These are phyloP conservation scores for Ptychoptera albimana DNA, from an alignment of 2,888 invertebrate species.

Conservation along the genomic window DNA sequence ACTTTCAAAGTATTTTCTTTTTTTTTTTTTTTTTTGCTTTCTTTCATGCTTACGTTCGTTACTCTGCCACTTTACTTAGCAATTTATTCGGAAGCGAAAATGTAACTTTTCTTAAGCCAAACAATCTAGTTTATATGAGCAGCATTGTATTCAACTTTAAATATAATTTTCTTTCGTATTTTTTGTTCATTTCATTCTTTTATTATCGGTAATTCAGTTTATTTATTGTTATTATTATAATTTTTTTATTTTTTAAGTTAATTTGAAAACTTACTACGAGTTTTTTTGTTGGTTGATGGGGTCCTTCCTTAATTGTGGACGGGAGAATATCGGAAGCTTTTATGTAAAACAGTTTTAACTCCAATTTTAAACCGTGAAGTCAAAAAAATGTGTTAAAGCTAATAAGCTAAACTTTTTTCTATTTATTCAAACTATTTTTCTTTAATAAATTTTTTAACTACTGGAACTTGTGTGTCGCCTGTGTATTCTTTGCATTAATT, in stretches of 20 bases:
- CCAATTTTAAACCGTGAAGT: conserved; percentile 15
- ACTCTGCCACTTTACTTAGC: too few species aligned
- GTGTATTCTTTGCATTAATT: too few species aligned
- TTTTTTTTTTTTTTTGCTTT: too few species aligned
- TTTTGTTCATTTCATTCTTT: neutral
- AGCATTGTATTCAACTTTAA: neutral
- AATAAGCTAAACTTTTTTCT: neutral
- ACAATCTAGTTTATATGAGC: too few species aligned
- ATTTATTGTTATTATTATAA: too few species aligned
- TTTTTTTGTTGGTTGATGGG: conserved; percentile 29
- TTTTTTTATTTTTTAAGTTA: neutral
- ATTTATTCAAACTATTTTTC: neutral
- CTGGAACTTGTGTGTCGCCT: too few species aligned
- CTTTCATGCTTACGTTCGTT: too few species aligned
- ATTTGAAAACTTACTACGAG: conserved; percentile 33
- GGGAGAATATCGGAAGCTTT: conserved; percentile 27
- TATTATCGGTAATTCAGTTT: neutral
- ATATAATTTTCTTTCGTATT: neutral
- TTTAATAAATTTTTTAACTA: neutral
- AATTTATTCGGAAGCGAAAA: too few species aligned
- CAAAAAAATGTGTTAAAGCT: too few species aligned
- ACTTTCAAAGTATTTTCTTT: too few species aligned
- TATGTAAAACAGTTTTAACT: conserved; percentile 32
- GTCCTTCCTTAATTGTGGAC: conserved; percentile 31
- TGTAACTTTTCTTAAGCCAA: too few species aligned